Evolutionary conservation across 2,888 invertebrate genomes (phyloP), one percentile per base, ranked within the genome.

Genomic region (Ophraella communa): DNA sequence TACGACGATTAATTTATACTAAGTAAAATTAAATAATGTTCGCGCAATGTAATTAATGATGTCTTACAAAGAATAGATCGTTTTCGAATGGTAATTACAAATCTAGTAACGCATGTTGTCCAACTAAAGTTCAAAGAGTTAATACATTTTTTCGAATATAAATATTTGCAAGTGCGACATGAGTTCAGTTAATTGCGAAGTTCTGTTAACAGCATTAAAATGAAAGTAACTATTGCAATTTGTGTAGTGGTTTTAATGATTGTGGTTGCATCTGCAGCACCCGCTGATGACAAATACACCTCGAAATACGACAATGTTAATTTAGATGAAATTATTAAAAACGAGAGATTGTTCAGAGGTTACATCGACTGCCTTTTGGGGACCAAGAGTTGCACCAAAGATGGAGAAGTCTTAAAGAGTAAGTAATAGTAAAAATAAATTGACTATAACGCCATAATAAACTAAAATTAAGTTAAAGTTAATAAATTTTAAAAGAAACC

Each of bases 331-430:
- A 87, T 92, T 69, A 79, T 92, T 24, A 78, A 73, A 4, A 92
- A 88, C 79, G 86, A 88, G 30, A 84, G 91, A 30, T 82, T 92
- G 14, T 79, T 91, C 2, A 81, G 83, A 33, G 87, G 86, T 44
- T 91, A 92, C 75, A 81, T 88, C 45, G 86, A 88, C 66, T 92
- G 92, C 72, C 74, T 92, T 39, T 78, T 91, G 73, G 87, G 85
- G 0, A 83, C 81, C 63, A 88, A 88, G 10, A 86, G 84, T 45
- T 92, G 92, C 78, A 90, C 87, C 2, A 84, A 90, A 11, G 91
- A 91, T 75, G 91, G 87, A 65, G 86, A 86, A 73, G 88, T 89
- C 80, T 81, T 92, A 2, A 91, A 89, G 84, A 85, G 92, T 92
- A 79, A 85, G 86, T 83, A 3, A 33, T n/a, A 39, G 7, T 30